phyloP scores from a whole-genome alignment of 1,140 invertebrate genomes.

The Semibalanus balanoides region DNA sequence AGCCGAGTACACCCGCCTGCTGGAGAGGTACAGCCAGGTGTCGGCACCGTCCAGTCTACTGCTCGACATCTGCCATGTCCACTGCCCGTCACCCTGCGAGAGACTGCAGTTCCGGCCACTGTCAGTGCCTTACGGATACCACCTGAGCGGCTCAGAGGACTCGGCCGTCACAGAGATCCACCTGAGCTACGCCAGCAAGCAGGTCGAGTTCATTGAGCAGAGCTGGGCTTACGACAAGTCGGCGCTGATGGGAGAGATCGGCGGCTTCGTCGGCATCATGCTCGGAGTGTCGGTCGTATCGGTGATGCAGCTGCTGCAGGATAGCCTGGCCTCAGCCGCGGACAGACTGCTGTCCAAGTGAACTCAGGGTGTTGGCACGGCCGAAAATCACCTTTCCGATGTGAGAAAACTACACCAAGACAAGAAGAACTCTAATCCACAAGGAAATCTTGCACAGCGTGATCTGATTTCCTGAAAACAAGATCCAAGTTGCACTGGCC shows the following conservation, averaged over 20 bases:
- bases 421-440: too few relatives aligned
- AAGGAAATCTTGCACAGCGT: too few relatives aligned
- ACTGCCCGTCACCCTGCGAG: background rate
- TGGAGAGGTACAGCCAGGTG: background rate
- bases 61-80: background rate
- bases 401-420: too few relatives aligned
- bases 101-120: background rate
- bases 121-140: background rate
- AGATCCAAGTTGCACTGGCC: too few relatives aligned
- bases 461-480: too few relatives aligned
- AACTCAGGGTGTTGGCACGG: too few relatives aligned
- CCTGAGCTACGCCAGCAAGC: background rate
- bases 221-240: background rate
- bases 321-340: background rate
- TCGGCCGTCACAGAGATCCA: background rate
- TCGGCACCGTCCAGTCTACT: background rate
- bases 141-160: too few relatives aligned
- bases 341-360: background rate
- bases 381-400: too few relatives aligned
- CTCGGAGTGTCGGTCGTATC: background rate
- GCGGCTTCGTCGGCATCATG: background rate
- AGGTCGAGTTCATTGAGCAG: background rate
- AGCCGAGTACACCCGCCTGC: background rate
- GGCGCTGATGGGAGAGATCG: background rate
- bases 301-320: background rate